A percentile compares a stretch with the other conserved stretches of the same genome.
Conservation (phyloP, 2,888 invertebrate genomes). For the Sturmia bella region DNA sequence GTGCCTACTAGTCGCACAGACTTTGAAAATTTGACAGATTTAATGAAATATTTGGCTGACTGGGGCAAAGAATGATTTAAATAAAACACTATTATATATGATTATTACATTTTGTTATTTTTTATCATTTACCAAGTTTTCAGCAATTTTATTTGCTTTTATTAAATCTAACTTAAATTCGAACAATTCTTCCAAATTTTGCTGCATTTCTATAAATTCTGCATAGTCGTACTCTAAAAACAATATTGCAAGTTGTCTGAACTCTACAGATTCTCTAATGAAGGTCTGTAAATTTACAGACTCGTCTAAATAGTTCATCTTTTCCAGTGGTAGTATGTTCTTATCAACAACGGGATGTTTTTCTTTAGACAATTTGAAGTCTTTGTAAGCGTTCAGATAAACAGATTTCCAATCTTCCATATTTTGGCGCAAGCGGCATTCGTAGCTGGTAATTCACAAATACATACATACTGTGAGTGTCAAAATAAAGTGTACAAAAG, state of each 20-base stretch:
- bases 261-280: slow-evolving; percentile 73
- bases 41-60: slow-evolving; percentile 88
- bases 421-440: slow-evolving; percentile 71
- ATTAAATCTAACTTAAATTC: slow-evolving; percentile 53
- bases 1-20: slow-evolving; percentile 92
- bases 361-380: slow-evolving; percentile 56
- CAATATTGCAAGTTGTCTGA: slow-evolving; percentile 71
- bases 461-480: background rate
- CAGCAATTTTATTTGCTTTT: slow-evolving; percentile 55
- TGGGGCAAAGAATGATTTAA: slow-evolving; percentile 79
- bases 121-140: slow-evolving; percentile 67
- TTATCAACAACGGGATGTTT: slow-evolving; percentile 65
- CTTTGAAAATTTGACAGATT: slow-evolving; percentile 91
- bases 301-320: slow-evolving; percentile 73
- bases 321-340: slow-evolving; percentile 72
- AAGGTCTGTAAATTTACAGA: slow-evolving; percentile 74
- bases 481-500: background rate
- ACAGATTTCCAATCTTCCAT: slow-evolving; percentile 72
- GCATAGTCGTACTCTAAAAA: slow-evolving; percentile 73
- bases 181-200: slow-evolving; percentile 71
- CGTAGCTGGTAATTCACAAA: slow-evolving; percentile 69
- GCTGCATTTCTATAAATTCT: slow-evolving; percentile 71
- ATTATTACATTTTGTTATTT: background rate
- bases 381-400: slow-evolving; percentile 27
- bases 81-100: slow-evolving; percentile 29